Percentiles rank a stretch among this genome's conserved stretches.
Conservation (phyloP, 1,140 invertebrate genomes). For the Idris sp. region DNA sequence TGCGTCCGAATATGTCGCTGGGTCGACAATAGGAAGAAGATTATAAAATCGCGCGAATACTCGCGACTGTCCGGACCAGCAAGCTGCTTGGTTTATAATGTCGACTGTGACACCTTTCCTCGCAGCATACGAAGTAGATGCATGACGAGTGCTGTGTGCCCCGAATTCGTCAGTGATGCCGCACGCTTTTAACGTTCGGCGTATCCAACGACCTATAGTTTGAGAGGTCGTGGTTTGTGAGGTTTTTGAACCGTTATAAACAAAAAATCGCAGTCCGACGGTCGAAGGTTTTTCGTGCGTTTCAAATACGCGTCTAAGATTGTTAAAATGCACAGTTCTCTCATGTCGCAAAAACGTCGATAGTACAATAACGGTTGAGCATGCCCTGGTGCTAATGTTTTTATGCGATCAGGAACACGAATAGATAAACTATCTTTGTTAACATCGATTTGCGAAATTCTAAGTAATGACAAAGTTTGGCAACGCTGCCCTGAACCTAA, state of each 20-base stretch:
- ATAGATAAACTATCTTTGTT: constrained; percentile 2
- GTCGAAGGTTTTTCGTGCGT: not conserved
- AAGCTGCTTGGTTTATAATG: constrained; percentile 1
- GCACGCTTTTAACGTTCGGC: not conserved
- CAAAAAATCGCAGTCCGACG: too few relatives aligned
- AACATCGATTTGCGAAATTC: not conserved
- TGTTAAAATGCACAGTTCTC: not conserved
- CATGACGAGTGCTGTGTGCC: constrained; percentile 10
- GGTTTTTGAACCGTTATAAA: constrained; percentile 9
- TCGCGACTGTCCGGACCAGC: constrained; percentile 11
- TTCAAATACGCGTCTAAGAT: too few relatives aligned
- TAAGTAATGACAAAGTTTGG: not conserved
- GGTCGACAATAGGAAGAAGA: constrained; percentile 5
- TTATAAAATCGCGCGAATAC: constrained; percentile 11
- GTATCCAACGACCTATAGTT: constrained; percentile 12
- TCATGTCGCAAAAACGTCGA: constrained; percentile 1
- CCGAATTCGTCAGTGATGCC: constrained; percentile 2
- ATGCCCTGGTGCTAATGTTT: constrained; percentile 7
- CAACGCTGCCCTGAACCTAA: constrained; percentile 4
- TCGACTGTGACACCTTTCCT: not conserved
- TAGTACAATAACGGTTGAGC: constrained; percentile 8
- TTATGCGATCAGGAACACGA: constrained; percentile 4
- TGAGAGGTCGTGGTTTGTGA: not conserved
- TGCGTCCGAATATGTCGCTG: too few relatives aligned
- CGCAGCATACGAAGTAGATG: constrained; percentile 6